Percentiles rank a stretch among this genome's conserved stretches.
These are phyloP conservation scores for Pycnomerus fuliginosus DNA, from an alignment of 2,888 invertebrate genomes.

Conservation along the genomic window DNA sequence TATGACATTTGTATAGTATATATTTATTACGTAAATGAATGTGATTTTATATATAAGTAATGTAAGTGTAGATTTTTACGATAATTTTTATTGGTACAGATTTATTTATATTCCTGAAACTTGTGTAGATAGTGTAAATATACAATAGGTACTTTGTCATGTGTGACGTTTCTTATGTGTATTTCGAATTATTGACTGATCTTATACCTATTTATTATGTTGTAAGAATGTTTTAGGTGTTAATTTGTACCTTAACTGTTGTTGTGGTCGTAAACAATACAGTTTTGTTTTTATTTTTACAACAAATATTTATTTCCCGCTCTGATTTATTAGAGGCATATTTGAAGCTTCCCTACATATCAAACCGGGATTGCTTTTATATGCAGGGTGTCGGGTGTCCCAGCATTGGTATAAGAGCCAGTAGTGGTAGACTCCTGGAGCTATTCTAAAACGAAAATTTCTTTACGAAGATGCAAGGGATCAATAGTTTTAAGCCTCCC, in stretches of 20 bases:
- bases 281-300: conserved; percentile 10
- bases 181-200: conserved; percentile 18
- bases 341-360: no score
- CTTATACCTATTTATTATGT: conserved; percentile 10
- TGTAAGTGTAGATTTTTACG: background rate
- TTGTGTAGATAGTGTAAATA: conserved; percentile 26
- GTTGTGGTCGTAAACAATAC: conserved; percentile 9
- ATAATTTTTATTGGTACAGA: background rate
- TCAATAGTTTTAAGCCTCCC: no score
- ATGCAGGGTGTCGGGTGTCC: no score
- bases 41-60: conserved; percentile 20
- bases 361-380: no score
- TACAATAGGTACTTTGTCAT: conserved; percentile 5
- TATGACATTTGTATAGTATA: conserved; percentile 46
- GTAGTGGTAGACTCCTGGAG: no score
- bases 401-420: no score
- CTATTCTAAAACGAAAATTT: no score
- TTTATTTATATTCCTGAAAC: conserved; percentile 16
- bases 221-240: conserved; percentile 11
- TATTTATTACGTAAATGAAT: conserved; percentile 7
- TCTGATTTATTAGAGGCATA: no score
- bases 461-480: no score
- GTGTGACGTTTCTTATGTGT: conserved; percentile 5
- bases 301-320: no score
- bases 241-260: conserved; percentile 11